Evolutionary conservation across 2,888 invertebrate genomes (phyloP), one percentile per base, ranked within the genome.

Genomic region (Agelastica alni): DNA sequence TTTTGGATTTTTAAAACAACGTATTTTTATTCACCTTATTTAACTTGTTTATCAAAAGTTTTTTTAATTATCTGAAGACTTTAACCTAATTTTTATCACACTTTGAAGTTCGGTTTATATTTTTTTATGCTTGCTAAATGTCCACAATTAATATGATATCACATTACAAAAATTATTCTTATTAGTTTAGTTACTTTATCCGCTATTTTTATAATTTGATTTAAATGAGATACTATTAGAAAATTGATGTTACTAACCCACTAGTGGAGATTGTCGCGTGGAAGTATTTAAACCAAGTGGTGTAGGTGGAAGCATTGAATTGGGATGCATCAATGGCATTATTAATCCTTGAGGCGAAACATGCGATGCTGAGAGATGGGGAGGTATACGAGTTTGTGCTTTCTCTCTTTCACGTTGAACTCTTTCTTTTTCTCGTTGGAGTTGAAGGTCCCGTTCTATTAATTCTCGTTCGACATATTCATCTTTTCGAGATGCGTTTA

Each of bases 341-440:
- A 74, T 69, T 55, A 71, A 56, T 30, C 72, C 60, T 60, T 71
- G 71, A 9, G 68, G 51, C 6, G 68, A 53, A 42, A 70, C 63
- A 58, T 75, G 71, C 69, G 66, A 79, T 79, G 79, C 56, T 4
- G 62, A 66, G 74, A 76, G 45, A 45, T 58, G 67, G 12, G 80
- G 71, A 75, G 78, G 75, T 63, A 56, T 75, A 63, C 77, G 73
- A 41, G 67, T 69, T 71, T 66, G 79, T 80, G 80, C 68, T 76
- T 78, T 74, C 37, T 75, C 72, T 74, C 81, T 59, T 76, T 77
- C 66, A 72, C 82, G 59, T 71, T 78, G 71, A 72, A 74, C 63
- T 58, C 83, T 79, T 64, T 83, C 80, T 62, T 79, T 80, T 68
- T 83, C 82, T 59, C 82, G 74, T 53, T 74, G 74, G 39, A 71